Percentiles rank a stretch among this genome's conserved stretches.
Conservation (phyloP, 2,113 vertebrate genomes). For the Clarias macrocephalus region DNA sequence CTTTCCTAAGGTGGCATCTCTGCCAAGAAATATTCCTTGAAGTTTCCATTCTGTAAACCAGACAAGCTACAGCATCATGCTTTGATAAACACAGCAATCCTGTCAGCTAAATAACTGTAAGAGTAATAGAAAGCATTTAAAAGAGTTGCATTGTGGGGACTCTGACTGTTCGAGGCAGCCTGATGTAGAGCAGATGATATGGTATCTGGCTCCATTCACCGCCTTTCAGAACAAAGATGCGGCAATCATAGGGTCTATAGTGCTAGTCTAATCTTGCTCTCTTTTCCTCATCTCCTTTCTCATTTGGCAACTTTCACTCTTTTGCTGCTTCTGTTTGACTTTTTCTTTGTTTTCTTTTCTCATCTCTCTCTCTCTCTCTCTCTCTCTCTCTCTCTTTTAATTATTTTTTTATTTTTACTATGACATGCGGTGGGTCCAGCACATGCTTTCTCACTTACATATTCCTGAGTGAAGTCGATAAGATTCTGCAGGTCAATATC, state of each 20-base stretch:
- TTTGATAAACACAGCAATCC: background rate
- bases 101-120: conserved; percentile 6
- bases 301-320: background rate
- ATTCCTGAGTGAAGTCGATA: conserved; percentile 91
- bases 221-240: background rate
- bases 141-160: background rate
- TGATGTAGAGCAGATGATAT: background rate
- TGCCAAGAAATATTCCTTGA: background rate
- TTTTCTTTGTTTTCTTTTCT: too few species aligned
- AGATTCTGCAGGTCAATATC: conserved; percentile 91
- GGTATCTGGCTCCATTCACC: background rate
- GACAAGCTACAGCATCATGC: background rate
- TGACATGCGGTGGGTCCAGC: background rate
- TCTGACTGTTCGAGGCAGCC: background rate
- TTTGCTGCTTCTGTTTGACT: background rate
- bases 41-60: background rate
- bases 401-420: background rate
- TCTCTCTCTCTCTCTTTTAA: too few species aligned
- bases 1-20: background rate
- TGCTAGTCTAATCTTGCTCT: background rate
- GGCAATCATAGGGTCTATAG: background rate
- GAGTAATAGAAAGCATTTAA: background rate
- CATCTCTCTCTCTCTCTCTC: background rate
- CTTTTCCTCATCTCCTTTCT: background rate
- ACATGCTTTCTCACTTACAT: conserved; percentile 73